phyloP scores from a whole-genome alignment of 2,113 vertebrate species.

The Chlorodrepanis virens region DNA sequence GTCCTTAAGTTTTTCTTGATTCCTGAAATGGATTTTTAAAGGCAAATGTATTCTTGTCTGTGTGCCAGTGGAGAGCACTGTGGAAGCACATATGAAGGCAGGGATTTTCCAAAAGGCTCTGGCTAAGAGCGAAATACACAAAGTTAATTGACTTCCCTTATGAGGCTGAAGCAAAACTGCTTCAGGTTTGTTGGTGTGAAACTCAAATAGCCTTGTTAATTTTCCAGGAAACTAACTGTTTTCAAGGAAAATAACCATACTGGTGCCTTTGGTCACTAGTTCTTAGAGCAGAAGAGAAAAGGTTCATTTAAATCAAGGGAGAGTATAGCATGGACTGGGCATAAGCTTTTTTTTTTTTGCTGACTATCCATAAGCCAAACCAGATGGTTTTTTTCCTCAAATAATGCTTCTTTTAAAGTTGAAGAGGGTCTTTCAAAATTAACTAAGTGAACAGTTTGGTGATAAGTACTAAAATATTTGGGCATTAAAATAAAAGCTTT shows the following conservation, averaged over 20 bases:
- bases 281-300: background rate
- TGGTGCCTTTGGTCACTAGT: background rate
- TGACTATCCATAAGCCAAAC: background rate
- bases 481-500: background rate
- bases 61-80: slow-evolving; percentile 46
- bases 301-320: background rate
- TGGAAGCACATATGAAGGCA: background rate
- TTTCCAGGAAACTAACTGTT: background rate
- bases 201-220: background rate
- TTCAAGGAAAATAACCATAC: background rate
- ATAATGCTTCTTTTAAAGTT: background rate
- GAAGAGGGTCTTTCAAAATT: background rate
- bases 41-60: background rate
- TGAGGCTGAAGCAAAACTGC: background rate
- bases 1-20: background rate
- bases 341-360: background rate
- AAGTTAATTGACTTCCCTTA: background rate
- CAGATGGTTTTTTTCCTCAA: background rate
- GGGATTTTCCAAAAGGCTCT: background rate
- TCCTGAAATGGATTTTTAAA: background rate
- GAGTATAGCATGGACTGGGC: too few relatives aligned
- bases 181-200: background rate
- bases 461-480: background rate
- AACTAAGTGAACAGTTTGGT: background rate
- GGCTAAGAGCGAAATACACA: background rate